Percentiles rank a stretch among this genome's conserved stretches.
Evolutionary conservation across 2,888 invertebrate genomes (phyloP).

Genomic region (Esperia sulphurella): DNA sequence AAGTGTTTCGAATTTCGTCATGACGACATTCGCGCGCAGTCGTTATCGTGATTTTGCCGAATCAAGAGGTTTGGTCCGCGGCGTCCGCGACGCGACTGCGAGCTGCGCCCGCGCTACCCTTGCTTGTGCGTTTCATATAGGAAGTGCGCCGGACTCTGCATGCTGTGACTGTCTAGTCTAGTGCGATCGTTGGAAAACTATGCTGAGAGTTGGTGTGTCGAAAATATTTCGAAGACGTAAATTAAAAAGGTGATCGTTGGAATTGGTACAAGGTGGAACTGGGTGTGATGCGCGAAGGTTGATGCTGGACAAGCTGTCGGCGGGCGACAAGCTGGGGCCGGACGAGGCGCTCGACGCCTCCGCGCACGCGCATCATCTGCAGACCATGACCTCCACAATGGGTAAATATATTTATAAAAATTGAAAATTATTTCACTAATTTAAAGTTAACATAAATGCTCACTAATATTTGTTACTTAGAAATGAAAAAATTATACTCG

Average conservation of each 20-base stretch:
- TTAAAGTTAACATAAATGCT: neutral
- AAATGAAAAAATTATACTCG: too few species aligned
- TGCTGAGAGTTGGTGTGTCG: slow-evolving; percentile 66
- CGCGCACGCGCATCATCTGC: slow-evolving; percentile 60
- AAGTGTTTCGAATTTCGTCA: slow-evolving; percentile 80
- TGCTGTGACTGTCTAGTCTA: slow-evolving; percentile 49
- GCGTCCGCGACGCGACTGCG: slow-evolving; percentile 40
- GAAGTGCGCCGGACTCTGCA: slow-evolving; percentile 55
- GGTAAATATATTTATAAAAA: slow-evolving; percentile 54
- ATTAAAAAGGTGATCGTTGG: slow-evolving; percentile 71
- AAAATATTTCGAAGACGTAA: slow-evolving; percentile 62
- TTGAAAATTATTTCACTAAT: neutral
- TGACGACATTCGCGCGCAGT: slow-evolving; percentile 79
- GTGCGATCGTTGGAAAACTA: slow-evolving; percentile 60
- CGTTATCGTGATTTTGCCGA: slow-evolving; percentile 80
- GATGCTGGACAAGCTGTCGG: slow-evolving; percentile 66
- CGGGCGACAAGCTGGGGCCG: slow-evolving; percentile 64
- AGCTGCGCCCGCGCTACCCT: slow-evolving; percentile 43
- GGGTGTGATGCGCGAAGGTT: slow-evolving; percentile 63
- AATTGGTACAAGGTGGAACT: slow-evolving; percentile 49
- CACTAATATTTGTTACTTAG: too few species aligned
- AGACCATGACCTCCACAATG: slow-evolving; percentile 77
- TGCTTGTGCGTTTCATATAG: slow-evolving; percentile 53
- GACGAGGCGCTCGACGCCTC: slow-evolving; percentile 68
- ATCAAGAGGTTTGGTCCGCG: slow-evolving; percentile 71